A percentile compares a stretch with the other conserved stretches of the same genome.
Conservation (phyloP, 1,140 invertebrate species). For the Drosophila fuyamai region DNA sequence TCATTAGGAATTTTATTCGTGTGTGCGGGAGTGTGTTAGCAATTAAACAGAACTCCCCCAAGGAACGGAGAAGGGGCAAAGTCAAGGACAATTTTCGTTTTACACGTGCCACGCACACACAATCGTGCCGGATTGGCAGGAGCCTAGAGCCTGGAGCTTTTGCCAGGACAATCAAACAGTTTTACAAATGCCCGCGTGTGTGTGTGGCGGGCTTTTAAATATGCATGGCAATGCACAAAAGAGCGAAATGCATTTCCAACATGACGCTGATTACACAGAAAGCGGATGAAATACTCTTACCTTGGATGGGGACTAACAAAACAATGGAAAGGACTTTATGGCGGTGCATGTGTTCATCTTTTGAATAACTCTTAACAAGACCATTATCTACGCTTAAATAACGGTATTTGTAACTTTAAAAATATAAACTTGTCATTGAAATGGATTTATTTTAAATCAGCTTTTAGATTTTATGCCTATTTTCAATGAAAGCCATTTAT, state of each 20-base stretch:
- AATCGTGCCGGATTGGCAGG: constrained; percentile 12
- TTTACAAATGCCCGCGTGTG: constrained; percentile 32
- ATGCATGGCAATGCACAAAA: constrained; percentile 60
- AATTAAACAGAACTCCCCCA: constrained; percentile 68
- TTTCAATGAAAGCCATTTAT: too few species aligned
- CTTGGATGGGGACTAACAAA: neutral
- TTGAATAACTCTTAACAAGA: neutral
- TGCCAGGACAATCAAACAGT: constrained; percentile 68
- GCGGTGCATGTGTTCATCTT: neutral
- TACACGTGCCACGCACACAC: constrained; percentile 61
- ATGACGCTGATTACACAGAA: constrained; percentile 59
- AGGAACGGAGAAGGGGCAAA: constrained; percentile 42
- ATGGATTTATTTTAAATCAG: neutral
- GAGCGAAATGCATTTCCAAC: constrained; percentile 61
- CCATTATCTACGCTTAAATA: neutral
- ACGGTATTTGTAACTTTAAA: neutral
- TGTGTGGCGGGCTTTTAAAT: constrained; percentile 55
- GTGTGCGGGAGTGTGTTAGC: constrained; percentile 42
- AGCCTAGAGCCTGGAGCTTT: constrained; percentile 25
- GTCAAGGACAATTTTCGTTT: constrained; percentile 78
- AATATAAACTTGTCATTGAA: neutral
- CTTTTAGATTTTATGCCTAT: neutral
- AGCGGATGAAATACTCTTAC: constrained; percentile 43
- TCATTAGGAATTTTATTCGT: constrained; percentile 64
- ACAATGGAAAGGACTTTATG: constrained; percentile 9